These are phyloP conservation scores for Crypturellus tataupa DNA, from an alignment of 2,797 vertebrate genomes.

Conservation along the genomic window DNA sequence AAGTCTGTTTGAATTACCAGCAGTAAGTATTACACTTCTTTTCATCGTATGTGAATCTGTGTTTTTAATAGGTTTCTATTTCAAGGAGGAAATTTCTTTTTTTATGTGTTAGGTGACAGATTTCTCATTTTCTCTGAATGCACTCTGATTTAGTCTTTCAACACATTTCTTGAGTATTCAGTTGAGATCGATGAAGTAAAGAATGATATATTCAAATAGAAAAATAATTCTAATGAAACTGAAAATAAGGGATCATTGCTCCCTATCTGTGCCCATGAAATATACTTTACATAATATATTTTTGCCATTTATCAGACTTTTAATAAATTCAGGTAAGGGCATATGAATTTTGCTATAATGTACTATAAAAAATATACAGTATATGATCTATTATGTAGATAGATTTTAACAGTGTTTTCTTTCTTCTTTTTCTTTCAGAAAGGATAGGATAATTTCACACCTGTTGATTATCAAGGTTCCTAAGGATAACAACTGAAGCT, in stretches of 20 bases:
- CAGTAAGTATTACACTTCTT: conserved; percentile 16
- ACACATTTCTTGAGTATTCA: background rate
- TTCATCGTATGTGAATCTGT: background rate
- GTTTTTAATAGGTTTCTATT: conserved; percentile 45
- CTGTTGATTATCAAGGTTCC: background rate
- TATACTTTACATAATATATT: background rate
- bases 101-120: background rate
- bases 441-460: background rate
- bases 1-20: conserved; percentile 34
- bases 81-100: background rate
- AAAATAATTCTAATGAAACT: conserved; percentile 49
- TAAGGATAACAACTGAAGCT: background rate
- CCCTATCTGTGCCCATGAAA: background rate
- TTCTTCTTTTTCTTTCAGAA: background rate
- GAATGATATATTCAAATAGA: conserved; percentile 32
- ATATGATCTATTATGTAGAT: background rate
- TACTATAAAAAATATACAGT: background rate
- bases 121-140: conserved; percentile 26
- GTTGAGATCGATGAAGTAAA: conserved; percentile 42
- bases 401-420: background rate
- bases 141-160: conserved; percentile 1
- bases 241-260: conserved; percentile 50
- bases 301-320: conserved; percentile 32
- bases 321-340: conserved; percentile 5
- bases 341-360: background rate